phyloP scores from a whole-genome alignment of 1,140 invertebrate species.

The Anastatus disparis region DNA sequence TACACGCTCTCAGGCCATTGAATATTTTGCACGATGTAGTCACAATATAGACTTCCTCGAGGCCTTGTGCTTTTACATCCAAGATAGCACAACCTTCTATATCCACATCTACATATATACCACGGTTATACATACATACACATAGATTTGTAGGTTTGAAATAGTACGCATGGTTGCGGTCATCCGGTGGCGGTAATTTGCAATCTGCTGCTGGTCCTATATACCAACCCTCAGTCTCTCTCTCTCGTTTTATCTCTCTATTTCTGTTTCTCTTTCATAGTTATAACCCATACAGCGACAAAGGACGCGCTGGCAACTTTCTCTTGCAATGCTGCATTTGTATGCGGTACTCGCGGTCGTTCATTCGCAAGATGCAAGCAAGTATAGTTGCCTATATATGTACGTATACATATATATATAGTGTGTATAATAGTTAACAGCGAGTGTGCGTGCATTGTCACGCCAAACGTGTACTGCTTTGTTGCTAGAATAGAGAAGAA shows the following conservation, averaged over 20 bases:
- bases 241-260: background rate
- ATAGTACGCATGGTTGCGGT: background rate
- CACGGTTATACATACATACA: background rate
- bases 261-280: background rate
- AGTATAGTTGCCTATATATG: background rate
- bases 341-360: conserved; percentile 14
- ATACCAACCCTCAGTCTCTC: too few relatives aligned
- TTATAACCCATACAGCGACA: conserved; percentile 1
- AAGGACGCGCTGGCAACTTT: conserved; percentile 13
- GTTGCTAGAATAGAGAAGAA: too few relatives aligned
- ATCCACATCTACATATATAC: background rate
- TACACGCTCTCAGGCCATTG: background rate
- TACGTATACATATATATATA: background rate
- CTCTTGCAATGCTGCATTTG: background rate
- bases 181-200: conserved; percentile 47
- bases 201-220: conserved; percentile 44
- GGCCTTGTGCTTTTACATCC: too few relatives aligned
- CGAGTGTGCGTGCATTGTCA: background rate
- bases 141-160: background rate
- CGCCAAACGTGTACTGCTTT: too few relatives aligned
- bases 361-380: background rate
- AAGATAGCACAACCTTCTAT: too few relatives aligned
- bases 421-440: background rate
- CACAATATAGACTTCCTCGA: background rate
- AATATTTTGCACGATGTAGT: conserved; percentile 13